A percentile compares a stretch with the other conserved stretches of the same genome.
Evolutionary conservation across 2,888 invertebrate species (phyloP).

Genomic region (Eupithecia subfuscata): DNA sequence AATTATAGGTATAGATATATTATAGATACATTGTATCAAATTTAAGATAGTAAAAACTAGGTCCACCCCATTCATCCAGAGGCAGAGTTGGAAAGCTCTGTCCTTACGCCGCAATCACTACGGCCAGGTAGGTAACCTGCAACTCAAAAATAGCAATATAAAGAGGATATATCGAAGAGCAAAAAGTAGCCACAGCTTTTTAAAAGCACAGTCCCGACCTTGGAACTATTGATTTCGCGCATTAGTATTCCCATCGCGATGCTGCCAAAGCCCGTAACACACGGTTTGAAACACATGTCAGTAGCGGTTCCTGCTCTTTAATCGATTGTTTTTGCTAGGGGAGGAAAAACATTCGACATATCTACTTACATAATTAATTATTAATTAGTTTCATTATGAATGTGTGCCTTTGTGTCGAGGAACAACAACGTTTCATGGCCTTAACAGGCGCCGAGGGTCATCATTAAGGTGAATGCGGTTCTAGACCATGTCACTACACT

Average conservation of each 20-base stretch:
- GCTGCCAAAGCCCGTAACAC: conserved; percentile 22
- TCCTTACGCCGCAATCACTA: too few species aligned
- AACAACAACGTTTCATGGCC: neutral
- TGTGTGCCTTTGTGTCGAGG: neutral
- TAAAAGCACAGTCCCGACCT: neutral
- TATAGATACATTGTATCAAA: too few species aligned
- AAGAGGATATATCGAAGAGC: neutral
- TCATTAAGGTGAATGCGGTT: neutral
- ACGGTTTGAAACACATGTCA: conserved; percentile 23
- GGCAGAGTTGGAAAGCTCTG: too few species aligned
- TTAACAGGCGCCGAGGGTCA: neutral
- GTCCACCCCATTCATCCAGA: too few species aligned
- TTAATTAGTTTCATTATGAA: neutral
- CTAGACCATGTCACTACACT: neutral
- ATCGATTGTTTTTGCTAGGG: conserved; percentile 14
- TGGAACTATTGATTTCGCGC: conserved; percentile 19
- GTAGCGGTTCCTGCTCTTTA: neutral
- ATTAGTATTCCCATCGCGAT: conserved; percentile 26
- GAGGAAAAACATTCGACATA: neutral
- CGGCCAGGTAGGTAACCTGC: too few species aligned
- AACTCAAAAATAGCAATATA: neutral
- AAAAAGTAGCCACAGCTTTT: neutral
- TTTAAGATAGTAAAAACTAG: too few species aligned
- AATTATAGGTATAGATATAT: too few species aligned
- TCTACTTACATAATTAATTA: neutral